Evolutionary conservation across 2,797 vertebrate genomes (phyloP).

Genomic region (Coregonus sp.): DNA sequence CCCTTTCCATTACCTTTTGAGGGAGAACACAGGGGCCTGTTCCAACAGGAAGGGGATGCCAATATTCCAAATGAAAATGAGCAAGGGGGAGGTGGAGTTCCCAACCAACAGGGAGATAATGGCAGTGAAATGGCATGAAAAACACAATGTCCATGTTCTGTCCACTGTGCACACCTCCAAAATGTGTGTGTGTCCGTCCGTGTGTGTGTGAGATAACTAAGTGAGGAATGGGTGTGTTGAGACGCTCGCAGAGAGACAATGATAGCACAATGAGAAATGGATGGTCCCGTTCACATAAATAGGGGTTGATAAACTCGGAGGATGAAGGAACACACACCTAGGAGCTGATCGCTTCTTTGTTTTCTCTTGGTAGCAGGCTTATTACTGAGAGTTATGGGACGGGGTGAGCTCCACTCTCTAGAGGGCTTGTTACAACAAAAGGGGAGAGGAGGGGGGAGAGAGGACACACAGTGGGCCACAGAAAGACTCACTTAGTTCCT

Average conservation of each 20-base stretch:
- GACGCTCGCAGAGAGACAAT: background rate
- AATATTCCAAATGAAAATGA: too few relatives aligned
- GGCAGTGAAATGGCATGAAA: too few relatives aligned
- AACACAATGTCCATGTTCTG: too few relatives aligned
- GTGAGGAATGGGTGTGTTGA: background rate
- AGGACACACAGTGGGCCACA: conserved; percentile 36
- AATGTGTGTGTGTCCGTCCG: background rate
- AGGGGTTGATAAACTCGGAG: background rate
- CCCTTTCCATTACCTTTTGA: too few relatives aligned
- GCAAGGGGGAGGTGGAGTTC: too few relatives aligned
- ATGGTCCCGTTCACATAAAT: background rate
- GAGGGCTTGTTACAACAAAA: conserved; percentile 51
- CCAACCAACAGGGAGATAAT: too few relatives aligned
- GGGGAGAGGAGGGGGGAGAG: conserved; percentile 23
- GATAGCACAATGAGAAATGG: background rate
- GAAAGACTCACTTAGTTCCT: conserved; percentile 21
- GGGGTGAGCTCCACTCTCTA: conserved; percentile 35
- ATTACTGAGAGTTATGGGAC: conserved; percentile 55
- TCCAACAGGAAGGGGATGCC: too few relatives aligned
- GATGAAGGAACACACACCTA: background rate
- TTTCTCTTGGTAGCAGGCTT: conserved; percentile 2
- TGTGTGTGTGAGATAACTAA: background rate
- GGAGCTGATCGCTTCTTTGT: conserved; percentile 8
- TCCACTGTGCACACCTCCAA: background rate
- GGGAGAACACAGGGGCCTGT: too few relatives aligned